Conservation (phyloP, 2,797 vertebrate species). For the Champsocephalus esox region DNA sequence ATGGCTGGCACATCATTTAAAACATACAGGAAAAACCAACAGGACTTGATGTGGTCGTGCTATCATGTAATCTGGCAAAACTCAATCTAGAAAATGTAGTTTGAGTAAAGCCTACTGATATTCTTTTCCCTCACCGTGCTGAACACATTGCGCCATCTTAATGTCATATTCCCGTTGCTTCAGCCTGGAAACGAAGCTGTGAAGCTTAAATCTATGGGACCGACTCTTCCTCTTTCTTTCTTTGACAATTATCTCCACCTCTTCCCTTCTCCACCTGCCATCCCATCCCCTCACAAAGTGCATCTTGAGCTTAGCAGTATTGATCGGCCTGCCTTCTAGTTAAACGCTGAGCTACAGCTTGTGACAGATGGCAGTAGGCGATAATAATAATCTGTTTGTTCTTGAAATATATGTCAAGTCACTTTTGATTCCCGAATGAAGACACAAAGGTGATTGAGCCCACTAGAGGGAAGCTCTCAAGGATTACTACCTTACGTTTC, state of each 20-base stretch:
- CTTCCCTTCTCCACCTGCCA: constrained; percentile 12
- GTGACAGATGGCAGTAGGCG: constrained; percentile 51
- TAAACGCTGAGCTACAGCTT: constrained; percentile 2
- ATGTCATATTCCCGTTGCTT: constrained; percentile 18
- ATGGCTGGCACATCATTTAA: too few relatives aligned
- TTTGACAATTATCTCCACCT: constrained; percentile 4
- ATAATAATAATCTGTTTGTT: too few relatives aligned
- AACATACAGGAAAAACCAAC: neutral
- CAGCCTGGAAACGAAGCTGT: neutral
- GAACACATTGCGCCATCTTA: constrained; percentile 11
- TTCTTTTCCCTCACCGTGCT: neutral
- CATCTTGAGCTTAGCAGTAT: neutral
- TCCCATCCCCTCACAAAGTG: neutral
- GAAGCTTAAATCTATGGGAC: neutral
- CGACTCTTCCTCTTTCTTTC: constrained; percentile 11
- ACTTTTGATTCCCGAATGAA: neutral
- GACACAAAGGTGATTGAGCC: too few relatives aligned
- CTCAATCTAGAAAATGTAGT: neutral
- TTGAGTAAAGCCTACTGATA: neutral
- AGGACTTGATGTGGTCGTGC: neutral
- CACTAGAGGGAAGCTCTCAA: too few relatives aligned
- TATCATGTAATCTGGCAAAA: neutral
- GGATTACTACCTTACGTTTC: too few relatives aligned
- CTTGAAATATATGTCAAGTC: constrained; percentile 1
- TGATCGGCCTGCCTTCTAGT: constrained; percentile 1